Evolutionary conservation across 2,113 vertebrate species (phyloP).

Genomic region (Xiphophorus couchianus): DNA sequence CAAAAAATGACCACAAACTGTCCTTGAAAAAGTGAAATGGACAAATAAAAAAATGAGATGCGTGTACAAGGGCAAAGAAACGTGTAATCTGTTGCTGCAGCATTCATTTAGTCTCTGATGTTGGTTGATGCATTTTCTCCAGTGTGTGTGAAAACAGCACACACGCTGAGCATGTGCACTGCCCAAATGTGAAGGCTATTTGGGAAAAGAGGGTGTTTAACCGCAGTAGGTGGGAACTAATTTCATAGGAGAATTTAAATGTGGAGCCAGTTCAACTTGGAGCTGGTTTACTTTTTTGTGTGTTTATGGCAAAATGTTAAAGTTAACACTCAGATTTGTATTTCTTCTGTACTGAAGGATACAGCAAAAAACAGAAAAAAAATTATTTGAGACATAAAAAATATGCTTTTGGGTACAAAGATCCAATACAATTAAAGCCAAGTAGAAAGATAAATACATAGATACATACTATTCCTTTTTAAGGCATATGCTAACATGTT

Average conservation of each 20-base stretch:
- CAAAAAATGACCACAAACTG: not conserved
- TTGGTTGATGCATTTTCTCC: conserved; percentile 5
- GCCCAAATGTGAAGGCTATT: conserved; percentile 1
- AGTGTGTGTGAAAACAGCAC: conserved; percentile 2
- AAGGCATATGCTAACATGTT: too few species aligned
- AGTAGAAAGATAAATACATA: too few species aligned
- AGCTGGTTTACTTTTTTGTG: not conserved
- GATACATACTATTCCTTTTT: too few species aligned
- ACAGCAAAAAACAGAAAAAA: too few species aligned
- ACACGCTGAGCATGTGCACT: not conserved
- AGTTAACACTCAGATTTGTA: not conserved
- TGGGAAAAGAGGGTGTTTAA: not conserved
- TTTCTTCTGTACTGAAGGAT: not conserved
- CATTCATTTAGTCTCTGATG: conserved; percentile 5
- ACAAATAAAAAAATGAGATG: conserved; percentile 2
- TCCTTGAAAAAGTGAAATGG: conserved; percentile 22
- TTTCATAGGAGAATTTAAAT: not conserved
- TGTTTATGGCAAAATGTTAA: not conserved
- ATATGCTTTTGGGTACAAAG: too few species aligned
- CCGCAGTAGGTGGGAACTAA: not conserved
- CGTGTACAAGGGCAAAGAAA: not conserved
- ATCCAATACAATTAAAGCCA: too few species aligned
- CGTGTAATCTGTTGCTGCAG: conserved; percentile 1
- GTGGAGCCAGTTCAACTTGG: not conserved
- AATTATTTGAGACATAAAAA: too few species aligned